Evolutionary conservation across 2,797 vertebrate species (phyloP), one percentile per base, ranked within the genome.

Genomic region (Peromyscus eremicus): DNA sequence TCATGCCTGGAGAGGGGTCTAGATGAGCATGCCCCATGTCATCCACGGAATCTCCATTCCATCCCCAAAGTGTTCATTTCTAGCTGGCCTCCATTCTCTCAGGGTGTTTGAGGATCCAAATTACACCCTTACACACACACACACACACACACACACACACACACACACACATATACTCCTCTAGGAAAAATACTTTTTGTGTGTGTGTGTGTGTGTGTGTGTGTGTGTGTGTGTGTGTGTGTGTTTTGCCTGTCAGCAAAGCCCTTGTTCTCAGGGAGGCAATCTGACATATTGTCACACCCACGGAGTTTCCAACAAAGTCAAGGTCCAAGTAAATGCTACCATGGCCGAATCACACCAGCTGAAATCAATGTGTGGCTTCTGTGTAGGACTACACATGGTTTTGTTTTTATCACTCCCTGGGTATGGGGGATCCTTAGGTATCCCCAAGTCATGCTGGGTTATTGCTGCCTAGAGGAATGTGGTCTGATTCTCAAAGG

Each of bases 361-460:
- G 77, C 92, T 6, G 11, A 79, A 52, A 91, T 91, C 93, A 49
- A 34, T 79, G 81, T 34, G 23, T 14, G 43, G 60, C 49, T 43
- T 25, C 57, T 0, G 25, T 2, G 1, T 11, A 0, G 23, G 6
- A 25, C 34, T 0, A 0, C 0, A 1, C 2, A 16, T 0, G 0
- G 70, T 75, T 93, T 46, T 64, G 89, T 57, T 62, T 49, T 86
- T 12, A 25, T 43, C 0, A 29, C 85, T n/a, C 81, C 40, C 55
- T 7, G 6, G 73, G 77, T 27, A 55, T 66, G 21, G 68, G 14
- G 6, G 10, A 21, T 83, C 49, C 37, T 21, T 32, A 40, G 29
- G 60, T 1, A 0, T 2, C 40, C n/a, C 66, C 66, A 2, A 6
- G 52, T 60, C 95, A 27, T 0, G 6, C 85, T 68, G 89, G 21